A percentile compares a stretch with the other conserved stretches of the same genome.
These are phyloP conservation scores for Anseranas semipalmata DNA, from an alignment of 2,113 vertebrate species.

Conservation along the genomic window DNA sequence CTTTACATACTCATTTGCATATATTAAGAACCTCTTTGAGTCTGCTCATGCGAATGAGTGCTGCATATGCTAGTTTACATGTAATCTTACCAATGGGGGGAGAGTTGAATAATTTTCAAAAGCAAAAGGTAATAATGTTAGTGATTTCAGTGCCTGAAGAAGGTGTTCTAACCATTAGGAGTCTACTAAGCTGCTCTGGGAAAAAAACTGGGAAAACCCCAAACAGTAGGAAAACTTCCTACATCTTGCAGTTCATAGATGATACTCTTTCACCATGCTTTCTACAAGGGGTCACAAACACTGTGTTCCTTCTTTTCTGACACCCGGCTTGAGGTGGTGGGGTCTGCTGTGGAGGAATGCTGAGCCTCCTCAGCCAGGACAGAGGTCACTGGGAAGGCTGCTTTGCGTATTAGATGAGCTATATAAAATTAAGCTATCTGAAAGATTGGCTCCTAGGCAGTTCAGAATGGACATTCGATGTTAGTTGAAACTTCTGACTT, in stretches of 20 bases:
- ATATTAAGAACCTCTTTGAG: not conserved
- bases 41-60: not conserved
- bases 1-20: not conserved
- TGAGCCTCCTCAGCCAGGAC: not conserved
- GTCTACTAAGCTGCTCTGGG: not conserved
- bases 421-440: not conserved
- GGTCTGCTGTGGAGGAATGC: not conserved
- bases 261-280: not conserved
- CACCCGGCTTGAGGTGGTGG: not conserved
- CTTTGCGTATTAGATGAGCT: not conserved
- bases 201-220: not conserved
- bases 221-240: not conserved
- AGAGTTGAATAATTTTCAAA: not conserved
- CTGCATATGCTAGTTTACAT: not conserved
- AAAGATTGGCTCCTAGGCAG: not conserved
- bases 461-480: not conserved
- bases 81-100: not conserved
- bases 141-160: not conserved
- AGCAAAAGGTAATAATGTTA: not conserved
- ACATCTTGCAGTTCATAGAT: not conserved
- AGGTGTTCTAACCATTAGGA: not conserved
- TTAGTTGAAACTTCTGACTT: not conserved
- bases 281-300: not conserved
- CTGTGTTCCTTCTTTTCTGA: not conserved
- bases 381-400: not conserved